Base-by-base conservation (phyloP, 2,797 vertebrate species). In the Hemibagrus guttatus region DNA sequence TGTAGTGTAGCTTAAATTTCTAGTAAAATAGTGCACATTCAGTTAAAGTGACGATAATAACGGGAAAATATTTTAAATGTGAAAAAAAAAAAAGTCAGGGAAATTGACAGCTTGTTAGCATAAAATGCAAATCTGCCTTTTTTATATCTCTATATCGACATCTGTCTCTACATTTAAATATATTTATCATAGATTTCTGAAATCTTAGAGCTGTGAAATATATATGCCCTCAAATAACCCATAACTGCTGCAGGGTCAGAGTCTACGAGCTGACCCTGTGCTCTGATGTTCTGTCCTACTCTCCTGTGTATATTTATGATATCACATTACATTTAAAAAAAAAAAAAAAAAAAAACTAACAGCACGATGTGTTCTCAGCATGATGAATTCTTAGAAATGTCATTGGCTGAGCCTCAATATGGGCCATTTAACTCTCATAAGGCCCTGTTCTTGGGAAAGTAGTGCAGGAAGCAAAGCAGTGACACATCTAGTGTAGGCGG, bases 401-500 rank as follows among this genome's bases (percentile, higher is more conserved):
- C 39, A 64, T 64, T 64, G 35, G 58, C 78, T 80, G 59, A 81
- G 42, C 14, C 26, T 64, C 39, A 81, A 49, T 49, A 17, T 63
- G 59, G 26, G 35, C 39, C 76, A 72, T 84, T 59, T 72, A 42
- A 87, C 72, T 35, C 76, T 86, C 31, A 69, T 69, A 76, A 72
- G 61, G 59, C 63, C 26, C 56, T 42, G 58, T 42, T 59, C 28
- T 39, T 59, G 54, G 31, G 9, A 79, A 81, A 75, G 54, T 81
- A 75, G 31, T 78, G 61, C 63, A 35, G 59, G 81, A 42, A 59
- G 19, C 76, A 59, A 58, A 39, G 76, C 52, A 59, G 76, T 58
- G 76, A 79, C 76, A 39, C 76, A 79, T 59, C 54, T 26, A 26
- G 31, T 59, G 56, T 79, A 79, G 76, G 76, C 23, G 76, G 39